A percentile compares a stretch with the other conserved stretches of the same genome.
Evolutionary conservation across 2,888 invertebrate species (phyloP).

Genomic region (Liodrosophila aerea): DNA sequence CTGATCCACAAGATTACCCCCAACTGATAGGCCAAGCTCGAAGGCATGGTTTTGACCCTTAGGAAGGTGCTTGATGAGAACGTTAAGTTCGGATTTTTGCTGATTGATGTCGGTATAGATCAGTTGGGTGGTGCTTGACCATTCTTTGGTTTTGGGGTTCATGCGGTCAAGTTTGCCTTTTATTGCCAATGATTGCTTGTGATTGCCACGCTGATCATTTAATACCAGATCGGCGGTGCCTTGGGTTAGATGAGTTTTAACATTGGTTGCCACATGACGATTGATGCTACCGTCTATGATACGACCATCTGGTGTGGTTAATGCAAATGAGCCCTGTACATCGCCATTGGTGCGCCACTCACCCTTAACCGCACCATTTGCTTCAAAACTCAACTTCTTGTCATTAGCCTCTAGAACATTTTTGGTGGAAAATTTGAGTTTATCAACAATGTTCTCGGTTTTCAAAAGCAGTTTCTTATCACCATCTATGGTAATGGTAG

Average conservation of each 20-base stretch:
- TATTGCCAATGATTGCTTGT: conserved; percentile 81
- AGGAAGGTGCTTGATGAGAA: conserved; percentile 80
- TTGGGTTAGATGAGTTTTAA: conserved; percentile 82
- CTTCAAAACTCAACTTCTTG: conserved; percentile 82
- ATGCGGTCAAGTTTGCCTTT: conserved; percentile 81
- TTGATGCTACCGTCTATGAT: conserved; percentile 81
- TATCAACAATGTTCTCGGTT: conserved; percentile 85
- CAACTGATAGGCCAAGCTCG: conserved; percentile 37
- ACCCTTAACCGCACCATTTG: conserved; percentile 66
- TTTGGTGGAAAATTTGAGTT: conserved; percentile 85
- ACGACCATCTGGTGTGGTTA: conserved; percentile 69
- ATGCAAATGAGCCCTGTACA: conserved; percentile 61
- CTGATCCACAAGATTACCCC: conserved; percentile 79
- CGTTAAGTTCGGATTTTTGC: conserved; percentile 81
- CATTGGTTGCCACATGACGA: conserved; percentile 81
- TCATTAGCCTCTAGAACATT: conserved; percentile 84
- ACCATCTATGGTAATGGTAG: conserved; percentile 87
- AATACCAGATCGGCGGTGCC: conserved; percentile 83
- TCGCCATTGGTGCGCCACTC: conserved; percentile 76
- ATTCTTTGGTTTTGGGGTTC: conserved; percentile 82
- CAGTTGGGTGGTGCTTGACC: conserved; percentile 81
- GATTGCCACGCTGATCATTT: conserved; percentile 72
- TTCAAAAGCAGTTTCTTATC: conserved; percentile 86
- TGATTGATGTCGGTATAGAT: conserved; percentile 83
- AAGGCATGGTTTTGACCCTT: conserved; percentile 75